Conservation (phyloP, 1,140 invertebrate genomes). For the Leptinotarsa texana region DNA sequence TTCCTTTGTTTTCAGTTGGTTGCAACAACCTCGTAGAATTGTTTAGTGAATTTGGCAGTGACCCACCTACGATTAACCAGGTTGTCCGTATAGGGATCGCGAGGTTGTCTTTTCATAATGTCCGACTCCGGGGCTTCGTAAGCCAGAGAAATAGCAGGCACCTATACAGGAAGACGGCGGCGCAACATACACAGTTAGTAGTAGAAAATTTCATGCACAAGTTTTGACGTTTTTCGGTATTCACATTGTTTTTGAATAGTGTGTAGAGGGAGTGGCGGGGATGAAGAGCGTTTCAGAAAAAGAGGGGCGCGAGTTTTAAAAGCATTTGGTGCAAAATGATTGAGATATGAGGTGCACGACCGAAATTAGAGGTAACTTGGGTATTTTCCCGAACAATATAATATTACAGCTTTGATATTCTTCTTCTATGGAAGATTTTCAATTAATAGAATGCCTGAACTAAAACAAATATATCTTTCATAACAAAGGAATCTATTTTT, state of each 20-base stretch:
- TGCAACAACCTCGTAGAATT: slow-evolving; percentile 15
- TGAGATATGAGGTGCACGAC: slow-evolving; percentile 18
- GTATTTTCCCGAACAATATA: background rate
- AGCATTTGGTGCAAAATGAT: slow-evolving; percentile 22
- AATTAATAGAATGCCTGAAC: too few relatives aligned
- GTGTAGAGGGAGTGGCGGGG: slow-evolving; percentile 39
- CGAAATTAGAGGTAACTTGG: slow-evolving; percentile 13
- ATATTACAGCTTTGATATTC: too few relatives aligned
- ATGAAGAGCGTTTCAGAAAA: slow-evolving; percentile 14
- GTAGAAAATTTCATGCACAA: slow-evolving; percentile 50
- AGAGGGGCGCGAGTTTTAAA: slow-evolving; percentile 11
- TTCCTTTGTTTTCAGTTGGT: slow-evolving; percentile 11
- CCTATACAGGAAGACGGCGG: slow-evolving; percentile 62
- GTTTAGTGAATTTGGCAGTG: slow-evolving; percentile 19
- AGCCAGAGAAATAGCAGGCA: slow-evolving; percentile 95
- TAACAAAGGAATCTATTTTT: too few relatives aligned
- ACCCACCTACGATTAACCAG: slow-evolving; percentile 90
- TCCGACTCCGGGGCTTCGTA: slow-evolving; percentile 95
- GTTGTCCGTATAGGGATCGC: slow-evolving; percentile 92
- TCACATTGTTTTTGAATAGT: slow-evolving; percentile 44
- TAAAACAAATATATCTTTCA: too few relatives aligned
- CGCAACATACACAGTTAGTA: slow-evolving; percentile 58
- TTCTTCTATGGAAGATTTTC: too few relatives aligned
- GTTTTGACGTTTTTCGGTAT: slow-evolving; percentile 31
- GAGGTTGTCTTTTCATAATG: slow-evolving; percentile 95